Percentiles rank a stretch among this genome's conserved stretches.
Evolutionary conservation across 2,113 vertebrate genomes (phyloP).

Genomic region (Actenoides hombroni): DNA sequence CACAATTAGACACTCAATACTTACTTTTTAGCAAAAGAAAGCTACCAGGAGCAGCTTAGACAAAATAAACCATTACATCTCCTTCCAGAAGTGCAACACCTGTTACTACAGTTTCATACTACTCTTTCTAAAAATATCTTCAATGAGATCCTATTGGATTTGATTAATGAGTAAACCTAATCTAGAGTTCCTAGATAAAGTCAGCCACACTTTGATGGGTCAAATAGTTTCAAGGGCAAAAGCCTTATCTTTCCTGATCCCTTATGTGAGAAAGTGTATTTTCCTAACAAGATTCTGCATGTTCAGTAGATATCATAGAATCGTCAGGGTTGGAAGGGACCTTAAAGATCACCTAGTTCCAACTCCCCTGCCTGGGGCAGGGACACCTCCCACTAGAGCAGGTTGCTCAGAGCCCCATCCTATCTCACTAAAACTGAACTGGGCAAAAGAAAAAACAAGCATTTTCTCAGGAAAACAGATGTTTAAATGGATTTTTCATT

Average conservation of each 20-base stretch:
- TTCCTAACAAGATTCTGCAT: not conserved
- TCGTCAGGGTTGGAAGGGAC: no score
- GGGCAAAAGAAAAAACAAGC: not conserved
- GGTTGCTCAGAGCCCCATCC: no score
- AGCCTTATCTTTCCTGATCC: not conserved
- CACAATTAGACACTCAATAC: not conserved
- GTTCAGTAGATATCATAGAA: not conserved
- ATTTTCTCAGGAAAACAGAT: not conserved
- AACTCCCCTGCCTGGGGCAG: no score
- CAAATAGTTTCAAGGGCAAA: constrained; percentile 16
- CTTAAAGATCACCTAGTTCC: no score
- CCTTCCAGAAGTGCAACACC: not conserved
- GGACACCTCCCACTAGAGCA: no score
- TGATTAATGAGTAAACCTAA: not conserved
- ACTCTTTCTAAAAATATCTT: constrained; percentile 18
- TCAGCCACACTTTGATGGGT: not conserved
- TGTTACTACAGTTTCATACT: not conserved
- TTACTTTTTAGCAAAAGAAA: not conserved
- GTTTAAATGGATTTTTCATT: no score
- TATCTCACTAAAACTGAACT: not conserved
- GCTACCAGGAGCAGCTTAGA: not conserved
- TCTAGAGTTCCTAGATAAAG: not conserved
- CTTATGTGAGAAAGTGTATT: not conserved
- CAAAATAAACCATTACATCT: not conserved
- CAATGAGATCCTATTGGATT: not conserved